Base-by-base conservation (phyloP, 1,140 invertebrate genomes). In the Drosophila sp. region DNA sequence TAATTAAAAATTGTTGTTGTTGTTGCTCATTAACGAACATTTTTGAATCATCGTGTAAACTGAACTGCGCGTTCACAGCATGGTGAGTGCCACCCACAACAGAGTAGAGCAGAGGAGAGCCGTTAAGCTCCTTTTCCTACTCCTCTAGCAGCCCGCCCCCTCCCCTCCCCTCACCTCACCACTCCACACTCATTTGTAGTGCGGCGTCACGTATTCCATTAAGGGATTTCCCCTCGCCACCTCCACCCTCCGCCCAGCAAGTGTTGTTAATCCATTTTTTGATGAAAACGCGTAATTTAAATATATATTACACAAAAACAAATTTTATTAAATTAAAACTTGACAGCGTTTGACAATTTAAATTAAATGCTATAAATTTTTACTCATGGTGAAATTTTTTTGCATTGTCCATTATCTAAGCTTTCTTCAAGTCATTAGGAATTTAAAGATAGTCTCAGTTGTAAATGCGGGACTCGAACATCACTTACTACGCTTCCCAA, bases 11-110 rank as follows among this genome's bases (percentile, higher is more conserved):
- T 27, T 50, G 23, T 50, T 50, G 44, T 50, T 84, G 80, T 84
- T 89, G 84, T 89, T 65, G 84, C 80, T 73, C 84, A 80, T 89
- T 89, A 84, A 84, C 70, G 73, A 80, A 89, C 10, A 87, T 87
- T 87, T 87, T 79, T 87, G 76, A 82, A 89, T 87, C 76, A 87
- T 77, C 72, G 70, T 82, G 60, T 71, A 78, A 83, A 73, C 63
- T 50, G 76, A 69, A 61, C 64, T 61, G 40, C 6, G 67, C 64
- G 38, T 6, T 35, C 71, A 32, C 82, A 72, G 75, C 79, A 60
- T 57, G 40, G 23, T 17, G 56, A 54, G 70, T 76, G 63, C 56
- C 70, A 54, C 56, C 44, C 64, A 57, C 33, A 44, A 61, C 3
- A 2, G 30, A 56, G 27, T n/a, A 47, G 17, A 38, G 35, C 35